Conservation (phyloP, 2,888 invertebrate species). For the Drosophila cognata region DNA sequence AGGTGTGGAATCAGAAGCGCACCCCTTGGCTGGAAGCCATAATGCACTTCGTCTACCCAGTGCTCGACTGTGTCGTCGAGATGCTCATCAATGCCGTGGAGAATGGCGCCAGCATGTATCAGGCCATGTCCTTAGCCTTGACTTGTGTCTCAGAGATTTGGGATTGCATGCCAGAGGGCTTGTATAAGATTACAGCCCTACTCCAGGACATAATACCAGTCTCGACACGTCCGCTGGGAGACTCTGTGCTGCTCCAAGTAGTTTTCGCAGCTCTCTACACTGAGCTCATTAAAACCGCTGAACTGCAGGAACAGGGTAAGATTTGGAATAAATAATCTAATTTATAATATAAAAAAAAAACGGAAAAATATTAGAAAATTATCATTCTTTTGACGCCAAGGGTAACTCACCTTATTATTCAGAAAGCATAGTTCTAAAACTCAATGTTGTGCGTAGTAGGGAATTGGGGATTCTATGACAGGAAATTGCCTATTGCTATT, state of each 20-base stretch:
- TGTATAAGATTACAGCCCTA: slow-evolving; percentile 87
- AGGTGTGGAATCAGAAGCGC: slow-evolving; percentile 93
- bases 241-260: slow-evolving; percentile 90
- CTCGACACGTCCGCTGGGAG: slow-evolving; percentile 88
- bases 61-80: slow-evolving; percentile 88
- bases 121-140: slow-evolving; percentile 91
- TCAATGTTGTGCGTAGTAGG: too few relatives aligned
- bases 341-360: neutral
- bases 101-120: slow-evolving; percentile 92
- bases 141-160: slow-evolving; percentile 89
- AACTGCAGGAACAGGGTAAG: slow-evolving; percentile 76
- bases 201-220: slow-evolving; percentile 90
- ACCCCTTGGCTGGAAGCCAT: slow-evolving; percentile 92
- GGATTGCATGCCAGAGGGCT: slow-evolving; percentile 88
- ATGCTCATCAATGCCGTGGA: slow-evolving; percentile 90
- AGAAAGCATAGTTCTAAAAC: neutral
- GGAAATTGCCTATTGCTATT: too few relatives aligned
- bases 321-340: fast-evolving
- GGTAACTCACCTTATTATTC: too few relatives aligned
- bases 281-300: slow-evolving; percentile 86
- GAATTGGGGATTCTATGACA: too few relatives aligned
- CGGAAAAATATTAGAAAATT: neutral
- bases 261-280: slow-evolving; percentile 90
- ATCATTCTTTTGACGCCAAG: neutral
- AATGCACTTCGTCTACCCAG: slow-evolving; percentile 88